Conservation (phyloP, 2,888 invertebrate species). For the Carabus problematicus region DNA sequence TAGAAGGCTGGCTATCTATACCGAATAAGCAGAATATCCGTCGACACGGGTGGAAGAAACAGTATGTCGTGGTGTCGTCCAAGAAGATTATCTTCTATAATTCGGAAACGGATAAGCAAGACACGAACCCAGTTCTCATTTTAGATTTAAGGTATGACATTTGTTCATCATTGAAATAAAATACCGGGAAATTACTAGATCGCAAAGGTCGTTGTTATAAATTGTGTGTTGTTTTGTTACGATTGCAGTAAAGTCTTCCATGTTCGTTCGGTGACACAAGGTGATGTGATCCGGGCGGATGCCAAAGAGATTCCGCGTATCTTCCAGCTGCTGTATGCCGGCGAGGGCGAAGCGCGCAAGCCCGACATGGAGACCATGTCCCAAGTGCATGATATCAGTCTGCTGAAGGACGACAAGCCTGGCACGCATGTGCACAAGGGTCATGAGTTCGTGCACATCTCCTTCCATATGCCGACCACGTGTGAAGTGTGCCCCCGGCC, state of each 20-base stretch:
- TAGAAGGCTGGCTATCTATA: constrained; percentile 96
- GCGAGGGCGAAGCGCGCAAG: constrained; percentile 90
- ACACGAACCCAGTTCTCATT: constrained; percentile 93
- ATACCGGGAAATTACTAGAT: neutral
- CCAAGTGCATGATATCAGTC: constrained; percentile 59
- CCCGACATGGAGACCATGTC: constrained; percentile 73
- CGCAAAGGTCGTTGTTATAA: neutral
- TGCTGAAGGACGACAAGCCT: constrained; percentile 64
- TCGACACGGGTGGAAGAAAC: constrained; percentile 95
- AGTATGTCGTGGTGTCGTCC: constrained; percentile 96
- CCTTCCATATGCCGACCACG: constrained; percentile 97
- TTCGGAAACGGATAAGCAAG: constrained; percentile 91
- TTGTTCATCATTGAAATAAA: neutral
- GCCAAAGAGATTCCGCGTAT: constrained; percentile 99
- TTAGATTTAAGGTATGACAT: constrained; percentile 81
- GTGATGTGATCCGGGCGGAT: constrained; percentile 98
- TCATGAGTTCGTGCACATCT: constrained; percentile 95
- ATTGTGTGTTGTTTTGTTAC: neutral
- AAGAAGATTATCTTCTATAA: constrained; percentile 98
- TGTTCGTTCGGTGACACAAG: constrained; percentile 97
- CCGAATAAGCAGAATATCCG: constrained; percentile 95
- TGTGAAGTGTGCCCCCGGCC: constrained; percentile 98
- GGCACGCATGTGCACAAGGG: constrained; percentile 84
- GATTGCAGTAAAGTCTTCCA: constrained; percentile 92
- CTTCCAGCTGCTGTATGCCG: constrained; percentile 95